Conservation (phyloP, 2,113 vertebrate species). For the Cyanoramphus novaezelandiae region DNA sequence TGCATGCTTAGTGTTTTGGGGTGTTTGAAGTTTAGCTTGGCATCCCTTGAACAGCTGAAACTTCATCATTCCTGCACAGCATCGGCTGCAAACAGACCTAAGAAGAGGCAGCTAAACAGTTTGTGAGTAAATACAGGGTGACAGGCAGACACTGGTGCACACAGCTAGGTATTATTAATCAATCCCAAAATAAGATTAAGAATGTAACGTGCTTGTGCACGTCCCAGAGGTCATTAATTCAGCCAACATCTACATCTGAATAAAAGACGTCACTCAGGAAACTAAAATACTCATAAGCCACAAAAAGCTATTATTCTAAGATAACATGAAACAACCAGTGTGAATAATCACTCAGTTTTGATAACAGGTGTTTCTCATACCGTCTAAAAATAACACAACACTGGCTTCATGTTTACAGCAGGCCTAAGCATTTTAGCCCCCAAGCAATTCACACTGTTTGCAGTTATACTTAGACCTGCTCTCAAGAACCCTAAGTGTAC, state of each 20-base stretch:
- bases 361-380: neutral
- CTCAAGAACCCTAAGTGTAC: neutral
- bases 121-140: neutral
- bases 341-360: neutral
- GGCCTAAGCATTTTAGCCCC: neutral
- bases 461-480: neutral
- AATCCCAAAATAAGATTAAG: neutral
- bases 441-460: neutral
- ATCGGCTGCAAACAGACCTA: neutral
- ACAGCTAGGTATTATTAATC: neutral
- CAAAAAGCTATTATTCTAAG: neutral
- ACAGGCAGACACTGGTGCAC: neutral
- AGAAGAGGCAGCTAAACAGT: neutral
- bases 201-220: neutral
- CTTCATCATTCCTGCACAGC: neutral
- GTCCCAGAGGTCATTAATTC: neutral
- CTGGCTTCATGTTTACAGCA: neutral
- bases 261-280: neutral
- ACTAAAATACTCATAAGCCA: neutral
- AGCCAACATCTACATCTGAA: neutral
- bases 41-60: neutral
- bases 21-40: neutral
- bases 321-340: neutral
- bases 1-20: neutral
- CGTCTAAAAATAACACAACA: neutral